Evolutionary conservation across 2,797 vertebrate genomes (phyloP).

Genomic region (Champsocephalus gunnari): DNA sequence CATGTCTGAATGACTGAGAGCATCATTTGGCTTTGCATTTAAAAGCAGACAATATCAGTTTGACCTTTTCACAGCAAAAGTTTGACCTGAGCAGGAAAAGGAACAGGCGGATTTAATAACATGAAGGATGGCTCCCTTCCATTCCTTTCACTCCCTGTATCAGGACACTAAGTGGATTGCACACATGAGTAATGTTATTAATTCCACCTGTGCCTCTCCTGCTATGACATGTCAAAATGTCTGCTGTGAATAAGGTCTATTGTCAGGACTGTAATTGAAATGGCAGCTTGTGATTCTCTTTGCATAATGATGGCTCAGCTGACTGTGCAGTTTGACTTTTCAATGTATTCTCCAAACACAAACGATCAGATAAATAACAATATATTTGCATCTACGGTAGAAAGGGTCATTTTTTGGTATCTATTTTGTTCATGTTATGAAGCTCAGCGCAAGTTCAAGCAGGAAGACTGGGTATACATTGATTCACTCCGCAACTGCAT

Average conservation of each 20-base stretch:
- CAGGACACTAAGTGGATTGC: not conserved
- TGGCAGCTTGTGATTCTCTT: not conserved
- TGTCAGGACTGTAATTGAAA: constrained; percentile 7
- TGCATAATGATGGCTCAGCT: not conserved
- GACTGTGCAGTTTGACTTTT: constrained; percentile 1
- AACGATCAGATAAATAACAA: constrained; percentile 5
- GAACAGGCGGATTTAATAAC: not conserved
- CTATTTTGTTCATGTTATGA: too few species aligned
- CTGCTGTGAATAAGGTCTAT: not conserved
- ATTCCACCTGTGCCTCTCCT: not conserved
- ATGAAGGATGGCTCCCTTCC: not conserved
- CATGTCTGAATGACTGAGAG: not conserved
- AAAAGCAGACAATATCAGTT: not conserved
- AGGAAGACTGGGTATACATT: too few species aligned
- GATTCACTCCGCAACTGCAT: too few species aligned
- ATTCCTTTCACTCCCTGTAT: not conserved
- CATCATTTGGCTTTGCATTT: not conserved
- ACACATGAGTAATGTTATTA: not conserved
- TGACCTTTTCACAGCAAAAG: not conserved
- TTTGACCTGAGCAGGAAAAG: not conserved
- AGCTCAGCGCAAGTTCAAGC: too few species aligned
- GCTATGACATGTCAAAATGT: not conserved
- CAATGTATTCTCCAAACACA: constrained; percentile 4
- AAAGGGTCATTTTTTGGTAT: not conserved
- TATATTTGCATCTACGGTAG: not conserved